These are phyloP conservation scores for Cyprinodon tularosa DNA, from an alignment of 2,113 vertebrate genomes.

Conservation along the genomic window DNA sequence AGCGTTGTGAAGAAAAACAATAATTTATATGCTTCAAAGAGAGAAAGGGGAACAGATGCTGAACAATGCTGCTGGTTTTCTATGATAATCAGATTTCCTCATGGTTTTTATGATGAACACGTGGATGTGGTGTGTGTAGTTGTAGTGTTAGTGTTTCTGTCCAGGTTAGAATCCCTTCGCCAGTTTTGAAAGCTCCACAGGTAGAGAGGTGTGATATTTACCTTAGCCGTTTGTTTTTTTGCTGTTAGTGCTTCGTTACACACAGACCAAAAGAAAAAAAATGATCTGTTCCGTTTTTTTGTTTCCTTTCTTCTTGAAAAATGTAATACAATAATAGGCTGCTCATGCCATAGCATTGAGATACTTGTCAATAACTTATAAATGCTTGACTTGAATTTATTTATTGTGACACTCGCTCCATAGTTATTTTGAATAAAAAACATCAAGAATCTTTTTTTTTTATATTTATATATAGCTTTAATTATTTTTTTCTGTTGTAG, in stretches of 20 bases:
- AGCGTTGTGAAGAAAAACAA: constrained; percentile 47
- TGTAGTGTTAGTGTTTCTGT: constrained; percentile 53
- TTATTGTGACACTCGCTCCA: constrained; percentile 59
- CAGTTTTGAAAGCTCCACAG: constrained; percentile 38
- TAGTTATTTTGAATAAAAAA: constrained; percentile 46
- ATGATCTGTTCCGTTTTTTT: constrained; percentile 20
- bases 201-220: constrained; percentile 47
- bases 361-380: constrained; percentile 50
- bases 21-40: constrained; percentile 47
- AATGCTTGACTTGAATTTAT: constrained; percentile 65
- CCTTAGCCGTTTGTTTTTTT: constrained; percentile 27
- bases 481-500: constrained; percentile 67
- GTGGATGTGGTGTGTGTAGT: constrained; percentile 59
- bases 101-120: constrained; percentile 53
- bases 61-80: constrained; percentile 59
- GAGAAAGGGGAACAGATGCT: constrained; percentile 40
- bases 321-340: constrained; percentile 44
- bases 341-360: constrained; percentile 42
- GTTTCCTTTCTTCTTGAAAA: constrained; percentile 33
- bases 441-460: constrained; percentile 12
- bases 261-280: constrained; percentile 37
- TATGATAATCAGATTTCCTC: constrained; percentile 63
- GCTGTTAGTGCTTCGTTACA: constrained; percentile 35
- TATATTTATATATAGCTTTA: constrained; percentile 43
- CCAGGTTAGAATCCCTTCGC: constrained; percentile 41